Conservation (phyloP, 2,113 vertebrate species). For the Melanerpes formicivorus region DNA sequence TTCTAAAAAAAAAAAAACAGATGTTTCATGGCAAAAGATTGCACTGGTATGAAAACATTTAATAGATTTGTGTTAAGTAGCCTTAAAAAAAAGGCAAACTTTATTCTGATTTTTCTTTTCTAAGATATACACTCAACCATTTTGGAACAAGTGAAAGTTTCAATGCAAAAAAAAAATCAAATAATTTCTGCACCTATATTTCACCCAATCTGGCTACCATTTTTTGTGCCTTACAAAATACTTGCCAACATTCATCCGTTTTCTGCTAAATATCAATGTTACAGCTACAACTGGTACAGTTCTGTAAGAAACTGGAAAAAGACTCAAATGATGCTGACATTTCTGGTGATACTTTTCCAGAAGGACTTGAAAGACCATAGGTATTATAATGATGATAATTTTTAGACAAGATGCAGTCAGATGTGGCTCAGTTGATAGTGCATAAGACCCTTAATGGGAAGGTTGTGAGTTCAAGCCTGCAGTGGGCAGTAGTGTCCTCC, state of each 20-base stretch:
- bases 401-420: neutral
- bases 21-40: neutral
- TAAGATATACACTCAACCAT: neutral
- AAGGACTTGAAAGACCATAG: neutral
- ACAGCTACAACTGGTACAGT: neutral
- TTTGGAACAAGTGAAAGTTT: neutral
- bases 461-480: too few species aligned
- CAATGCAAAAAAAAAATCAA: neutral
- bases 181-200: neutral
- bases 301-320: neutral
- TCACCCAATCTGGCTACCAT: neutral
- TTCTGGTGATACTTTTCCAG: neutral
- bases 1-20: neutral
- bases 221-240: neutral
- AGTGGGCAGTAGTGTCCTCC: too few species aligned
- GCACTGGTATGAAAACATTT: neutral
- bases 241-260: neutral
- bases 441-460: too few species aligned
- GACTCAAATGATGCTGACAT: neutral
- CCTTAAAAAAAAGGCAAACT: neutral
- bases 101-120: neutral
- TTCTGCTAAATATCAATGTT: neutral
- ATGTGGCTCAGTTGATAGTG: too few species aligned
- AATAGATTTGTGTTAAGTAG: neutral
- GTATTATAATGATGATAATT: neutral